These are phyloP conservation scores for Nesogale talazaci DNA, from an alignment of 2,113 vertebrate species.

Conservation along the genomic window DNA sequence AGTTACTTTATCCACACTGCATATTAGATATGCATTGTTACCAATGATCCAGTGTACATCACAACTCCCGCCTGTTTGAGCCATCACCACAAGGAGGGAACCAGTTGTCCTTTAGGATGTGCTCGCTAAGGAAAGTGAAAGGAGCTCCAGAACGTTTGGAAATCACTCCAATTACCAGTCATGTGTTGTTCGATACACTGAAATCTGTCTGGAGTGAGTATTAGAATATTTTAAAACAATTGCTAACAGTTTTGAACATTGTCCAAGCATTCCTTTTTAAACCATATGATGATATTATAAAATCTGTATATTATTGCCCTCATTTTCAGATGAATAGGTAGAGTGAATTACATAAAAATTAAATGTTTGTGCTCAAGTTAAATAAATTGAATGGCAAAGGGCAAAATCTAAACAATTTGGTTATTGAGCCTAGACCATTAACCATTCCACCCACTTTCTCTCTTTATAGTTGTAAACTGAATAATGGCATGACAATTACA, in stretches of 20 bases:
- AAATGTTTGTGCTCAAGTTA: not conserved
- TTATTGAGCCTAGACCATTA: not conserved
- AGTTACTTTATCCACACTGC: not conserved
- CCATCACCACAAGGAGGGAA: not conserved
- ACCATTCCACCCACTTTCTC: not conserved
- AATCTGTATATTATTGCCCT: not conserved
- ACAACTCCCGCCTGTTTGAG: not conserved
- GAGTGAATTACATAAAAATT: not conserved
- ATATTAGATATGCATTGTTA: not conserved
- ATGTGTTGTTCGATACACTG: not conserved
- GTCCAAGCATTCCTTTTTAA: not conserved
- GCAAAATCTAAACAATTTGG: not conserved
- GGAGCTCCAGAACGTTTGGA: not conserved
- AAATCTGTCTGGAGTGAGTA: not conserved
- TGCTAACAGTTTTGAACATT: not conserved
- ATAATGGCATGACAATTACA: not conserved
- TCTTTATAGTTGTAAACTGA: not conserved
- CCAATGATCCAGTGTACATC: not conserved
- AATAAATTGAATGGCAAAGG: not conserved
- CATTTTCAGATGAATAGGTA: not conserved
- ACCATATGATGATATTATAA: not conserved
- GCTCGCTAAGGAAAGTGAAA: not conserved
- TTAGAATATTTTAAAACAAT: not conserved
- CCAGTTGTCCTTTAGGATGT: rapidly evolving
- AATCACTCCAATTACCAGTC: not conserved